phyloP scores from a whole-genome alignment of 2,888 invertebrate genomes.

The Lepidocyrtoides sp. region DNA sequence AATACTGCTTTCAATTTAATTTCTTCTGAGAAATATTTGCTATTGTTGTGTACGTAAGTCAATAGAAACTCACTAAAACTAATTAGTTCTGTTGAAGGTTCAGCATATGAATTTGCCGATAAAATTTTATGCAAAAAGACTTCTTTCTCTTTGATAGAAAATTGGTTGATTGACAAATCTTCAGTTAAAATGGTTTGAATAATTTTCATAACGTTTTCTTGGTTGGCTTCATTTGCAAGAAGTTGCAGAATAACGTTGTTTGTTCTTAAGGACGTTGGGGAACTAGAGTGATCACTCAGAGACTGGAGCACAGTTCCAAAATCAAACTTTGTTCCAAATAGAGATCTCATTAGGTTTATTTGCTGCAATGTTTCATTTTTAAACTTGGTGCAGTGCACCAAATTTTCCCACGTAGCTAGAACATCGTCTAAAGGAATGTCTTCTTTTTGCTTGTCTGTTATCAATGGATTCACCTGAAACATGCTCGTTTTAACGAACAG shows the following conservation, averaged over 20 bases:
- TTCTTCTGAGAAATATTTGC: not conserved
- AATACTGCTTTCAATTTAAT: not conserved
- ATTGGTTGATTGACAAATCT: not conserved
- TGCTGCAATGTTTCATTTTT: not conserved
- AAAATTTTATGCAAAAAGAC: not conserved
- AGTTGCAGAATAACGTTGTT: not conserved
- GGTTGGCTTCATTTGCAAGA: not conserved
- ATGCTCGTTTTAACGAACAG: conserved; percentile 22
- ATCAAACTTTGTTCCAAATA: not conserved
- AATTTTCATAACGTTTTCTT: conserved; percentile 18
- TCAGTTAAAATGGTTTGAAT: not conserved
- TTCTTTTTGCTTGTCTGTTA: not conserved
- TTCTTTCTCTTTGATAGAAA: not conserved
- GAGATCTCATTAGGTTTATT: not conserved
- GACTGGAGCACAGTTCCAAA: not conserved
- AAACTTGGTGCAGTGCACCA: not conserved
- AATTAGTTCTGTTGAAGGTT: not conserved
- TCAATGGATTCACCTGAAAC: not conserved
- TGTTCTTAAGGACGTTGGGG: not conserved
- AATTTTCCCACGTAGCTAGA: not conserved
- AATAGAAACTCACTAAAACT: conserved; percentile 38
- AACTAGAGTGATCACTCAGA: not conserved
- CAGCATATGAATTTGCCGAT: not conserved
- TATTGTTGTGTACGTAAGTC: not conserved
- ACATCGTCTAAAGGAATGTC: not conserved